Evolutionary conservation across 2,888 invertebrate species (phyloP).

Genomic region (Leptinotarsa haldemani): DNA sequence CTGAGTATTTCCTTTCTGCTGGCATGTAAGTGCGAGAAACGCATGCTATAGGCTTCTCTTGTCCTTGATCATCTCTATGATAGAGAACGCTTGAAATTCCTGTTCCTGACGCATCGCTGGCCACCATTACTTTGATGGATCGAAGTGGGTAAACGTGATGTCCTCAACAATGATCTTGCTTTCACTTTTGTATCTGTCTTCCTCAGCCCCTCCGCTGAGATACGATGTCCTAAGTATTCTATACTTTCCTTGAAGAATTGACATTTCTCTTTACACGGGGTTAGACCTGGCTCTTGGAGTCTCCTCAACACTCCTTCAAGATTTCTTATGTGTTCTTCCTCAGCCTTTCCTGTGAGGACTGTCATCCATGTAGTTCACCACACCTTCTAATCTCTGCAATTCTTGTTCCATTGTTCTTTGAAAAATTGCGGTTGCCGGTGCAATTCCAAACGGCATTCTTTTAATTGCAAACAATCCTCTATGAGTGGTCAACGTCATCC

Average conservation of each 20-base stretch:
- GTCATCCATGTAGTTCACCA: conserved; percentile 43
- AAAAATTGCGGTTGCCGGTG: conserved; percentile 28
- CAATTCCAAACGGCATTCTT: conserved; percentile 29
- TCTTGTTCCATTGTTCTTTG: conserved; percentile 32
- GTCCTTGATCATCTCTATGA: neutral
- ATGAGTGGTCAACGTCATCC: too few relatives aligned
- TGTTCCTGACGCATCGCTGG: conserved; percentile 27
- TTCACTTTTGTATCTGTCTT: conserved; percentile 33
- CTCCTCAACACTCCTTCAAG: conserved; percentile 48
- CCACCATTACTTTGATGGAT: conserved; percentile 32
- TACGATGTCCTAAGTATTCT: too few relatives aligned
- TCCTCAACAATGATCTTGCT: conserved; percentile 35
- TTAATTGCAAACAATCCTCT: conserved; percentile 30
- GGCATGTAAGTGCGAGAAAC: conserved; percentile 49
- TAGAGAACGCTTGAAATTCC: conserved; percentile 28
- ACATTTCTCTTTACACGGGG: too few relatives aligned
- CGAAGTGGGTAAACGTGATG: conserved; percentile 35
- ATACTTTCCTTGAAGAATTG: too few relatives aligned
- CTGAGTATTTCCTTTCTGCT: conserved; percentile 46
- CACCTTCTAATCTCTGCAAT: conserved; percentile 22
- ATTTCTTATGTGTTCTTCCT: conserved; percentile 45
- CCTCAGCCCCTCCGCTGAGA: too few relatives aligned
- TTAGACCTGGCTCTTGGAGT: conserved; percentile 9
- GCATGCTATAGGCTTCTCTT: conserved; percentile 50
- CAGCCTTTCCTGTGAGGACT: conserved; percentile 50